Conservation (phyloP, 2,888 invertebrate species). For the Rhopalosiphum nymphaeae region DNA sequence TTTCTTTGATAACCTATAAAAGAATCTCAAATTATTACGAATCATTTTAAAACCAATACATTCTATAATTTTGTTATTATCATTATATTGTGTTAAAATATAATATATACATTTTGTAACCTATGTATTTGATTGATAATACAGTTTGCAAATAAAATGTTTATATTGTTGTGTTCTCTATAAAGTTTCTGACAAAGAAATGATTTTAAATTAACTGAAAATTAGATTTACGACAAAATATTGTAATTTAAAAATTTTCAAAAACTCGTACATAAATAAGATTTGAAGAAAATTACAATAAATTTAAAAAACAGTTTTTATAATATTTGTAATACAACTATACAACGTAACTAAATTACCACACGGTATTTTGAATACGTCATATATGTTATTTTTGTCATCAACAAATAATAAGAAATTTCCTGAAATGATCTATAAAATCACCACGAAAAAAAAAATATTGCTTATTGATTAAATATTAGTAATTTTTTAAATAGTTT, state of each 20-base stretch:
- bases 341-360: neutral
- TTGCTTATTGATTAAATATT: neutral
- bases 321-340: neutral
- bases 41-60: neutral
- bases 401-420: neutral
- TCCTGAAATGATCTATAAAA: neutral
- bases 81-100: neutral
- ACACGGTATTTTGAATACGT: neutral
- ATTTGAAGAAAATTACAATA: neutral
- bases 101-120: neutral
- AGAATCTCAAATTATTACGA: neutral
- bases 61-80: neutral
- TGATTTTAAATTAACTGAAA: neutral
- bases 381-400: neutral
- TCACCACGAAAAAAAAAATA: neutral
- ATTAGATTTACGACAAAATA: neutral
- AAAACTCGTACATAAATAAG: neutral
- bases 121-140: neutral
- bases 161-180: neutral
- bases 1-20: neutral
- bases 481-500: too few relatives aligned
- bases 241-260: neutral
- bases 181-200: too few relatives aligned
- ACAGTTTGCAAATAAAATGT: neutral
- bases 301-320: neutral